Evolutionary conservation across 2,888 invertebrate species (phyloP).

Genomic region (Prosapia bicincta): DNA sequence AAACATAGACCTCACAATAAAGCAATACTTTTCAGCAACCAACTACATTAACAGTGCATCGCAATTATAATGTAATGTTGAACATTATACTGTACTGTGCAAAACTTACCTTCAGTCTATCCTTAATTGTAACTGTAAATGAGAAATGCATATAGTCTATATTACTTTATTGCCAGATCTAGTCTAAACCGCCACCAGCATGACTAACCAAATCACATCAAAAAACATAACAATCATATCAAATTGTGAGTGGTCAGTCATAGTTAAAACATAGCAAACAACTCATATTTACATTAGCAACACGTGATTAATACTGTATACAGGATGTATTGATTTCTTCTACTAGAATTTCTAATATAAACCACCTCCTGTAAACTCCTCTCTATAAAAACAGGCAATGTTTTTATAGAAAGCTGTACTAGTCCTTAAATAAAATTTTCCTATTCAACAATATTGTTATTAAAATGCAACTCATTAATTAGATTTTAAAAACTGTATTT

Average conservation of each 20-base stretch:
- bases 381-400: background rate
- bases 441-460: background rate
- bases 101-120: slow-evolving; percentile 29
- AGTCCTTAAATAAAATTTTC: too few relatives aligned
- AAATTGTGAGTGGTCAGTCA: background rate
- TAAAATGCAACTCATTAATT: background rate
- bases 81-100: background rate
- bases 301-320: background rate
- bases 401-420: background rate
- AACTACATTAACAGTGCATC: slow-evolving; percentile 22
- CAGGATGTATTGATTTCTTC: too few relatives aligned
- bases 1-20: slow-evolving; percentile 19
- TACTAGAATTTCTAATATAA: too few relatives aligned
- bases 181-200: slow-evolving; percentile 14
- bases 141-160: background rate
- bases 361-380: too few relatives aligned
- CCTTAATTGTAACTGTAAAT: slow-evolving; percentile 17
- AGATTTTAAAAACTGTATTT: background rate
- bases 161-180: slow-evolving; percentile 21
- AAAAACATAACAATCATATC: slow-evolving; percentile 2
- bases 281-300: background rate
- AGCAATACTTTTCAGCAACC: slow-evolving; percentile 24
- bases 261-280: background rate
- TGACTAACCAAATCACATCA: background rate
- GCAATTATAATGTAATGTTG: slow-evolving; percentile 18